Conservation (phyloP, 2,797 vertebrate genomes). For the Helarctos malayanus region DNA sequence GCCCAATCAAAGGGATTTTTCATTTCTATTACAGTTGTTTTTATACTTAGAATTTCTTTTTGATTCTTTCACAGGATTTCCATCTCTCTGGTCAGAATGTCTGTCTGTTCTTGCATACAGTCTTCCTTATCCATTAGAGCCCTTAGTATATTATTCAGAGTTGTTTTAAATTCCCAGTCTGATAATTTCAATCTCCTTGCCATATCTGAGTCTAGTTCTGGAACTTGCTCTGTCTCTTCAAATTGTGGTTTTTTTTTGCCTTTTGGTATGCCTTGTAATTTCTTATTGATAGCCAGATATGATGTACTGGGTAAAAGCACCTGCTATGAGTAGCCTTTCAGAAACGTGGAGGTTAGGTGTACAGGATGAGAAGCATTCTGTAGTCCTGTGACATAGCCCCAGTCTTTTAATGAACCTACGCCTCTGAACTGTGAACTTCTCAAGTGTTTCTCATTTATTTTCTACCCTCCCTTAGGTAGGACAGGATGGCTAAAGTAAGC, state of each 20-base stretch:
- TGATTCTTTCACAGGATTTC: not conserved
- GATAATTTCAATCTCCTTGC: not conserved
- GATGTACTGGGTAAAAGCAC: not conserved
- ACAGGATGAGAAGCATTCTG: not conserved
- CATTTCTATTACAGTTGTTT: not conserved
- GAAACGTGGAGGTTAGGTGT: not conserved
- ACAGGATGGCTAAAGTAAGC: not conserved
- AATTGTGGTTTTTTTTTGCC: not conserved
- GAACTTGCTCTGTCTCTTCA: not conserved
- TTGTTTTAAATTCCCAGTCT: not conserved
- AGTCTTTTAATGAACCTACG: not conserved
- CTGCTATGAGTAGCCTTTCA: not conserved
- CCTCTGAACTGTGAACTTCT: not conserved
- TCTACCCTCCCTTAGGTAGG: not conserved
- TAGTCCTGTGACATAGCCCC: not conserved
- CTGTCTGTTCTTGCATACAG: not conserved
- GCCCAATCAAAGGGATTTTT: not conserved
- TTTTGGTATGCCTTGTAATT: not conserved
- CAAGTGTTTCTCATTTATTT: not conserved
- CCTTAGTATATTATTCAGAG: not conserved
- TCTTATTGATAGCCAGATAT: not conserved
- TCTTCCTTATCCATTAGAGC: not conserved
- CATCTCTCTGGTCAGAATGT: not conserved
- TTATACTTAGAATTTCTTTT: not conserved
- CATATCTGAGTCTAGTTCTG: not conserved